Conservation (phyloP, 30 jellyfish, hydroid and myxozoan genomes). For the Hydra vulgaris region DNA sequence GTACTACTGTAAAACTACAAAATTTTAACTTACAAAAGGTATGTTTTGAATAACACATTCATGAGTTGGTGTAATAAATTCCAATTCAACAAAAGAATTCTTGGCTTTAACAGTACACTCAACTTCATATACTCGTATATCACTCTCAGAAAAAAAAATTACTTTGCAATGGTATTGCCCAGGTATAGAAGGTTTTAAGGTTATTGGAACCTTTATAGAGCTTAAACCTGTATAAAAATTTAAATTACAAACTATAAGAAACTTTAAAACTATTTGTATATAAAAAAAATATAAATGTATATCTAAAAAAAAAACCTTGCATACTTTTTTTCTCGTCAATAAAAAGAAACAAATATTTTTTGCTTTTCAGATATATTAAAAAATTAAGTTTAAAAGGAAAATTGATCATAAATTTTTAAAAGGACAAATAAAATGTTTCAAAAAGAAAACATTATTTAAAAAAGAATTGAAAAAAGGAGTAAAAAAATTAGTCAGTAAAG, state of each 20-base stretch:
- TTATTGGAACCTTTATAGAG: constrained; percentile 53
- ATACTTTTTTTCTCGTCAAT: no score
- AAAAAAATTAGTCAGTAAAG: no score
- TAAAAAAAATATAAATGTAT: no score
- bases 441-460: no score
- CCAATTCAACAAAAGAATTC: constrained; percentile 57
- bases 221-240: constrained; percentile 21
- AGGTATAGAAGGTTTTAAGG: constrained; percentile 61
- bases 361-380: no score
- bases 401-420: no score
- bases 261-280: not conserved
- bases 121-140: constrained; percentile 65
- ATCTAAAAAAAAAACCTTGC: no score
- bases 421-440: no score
- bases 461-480: no score
- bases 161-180: constrained; percentile 83
- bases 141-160: constrained; percentile 52
- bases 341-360: no score
- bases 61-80: constrained; percentile 72
- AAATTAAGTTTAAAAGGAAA: no score
- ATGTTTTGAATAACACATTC: constrained; percentile 67
- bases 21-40: constrained; percentile 60
- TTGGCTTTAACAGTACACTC: constrained; percentile 68
- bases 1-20: no score
- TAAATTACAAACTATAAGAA: not conserved